A percentile compares a stretch with the other conserved stretches of the same genome.
Evolutionary conservation across 2,113 vertebrate species (phyloP).

Genomic region (Macquaria ambigua): DNA sequence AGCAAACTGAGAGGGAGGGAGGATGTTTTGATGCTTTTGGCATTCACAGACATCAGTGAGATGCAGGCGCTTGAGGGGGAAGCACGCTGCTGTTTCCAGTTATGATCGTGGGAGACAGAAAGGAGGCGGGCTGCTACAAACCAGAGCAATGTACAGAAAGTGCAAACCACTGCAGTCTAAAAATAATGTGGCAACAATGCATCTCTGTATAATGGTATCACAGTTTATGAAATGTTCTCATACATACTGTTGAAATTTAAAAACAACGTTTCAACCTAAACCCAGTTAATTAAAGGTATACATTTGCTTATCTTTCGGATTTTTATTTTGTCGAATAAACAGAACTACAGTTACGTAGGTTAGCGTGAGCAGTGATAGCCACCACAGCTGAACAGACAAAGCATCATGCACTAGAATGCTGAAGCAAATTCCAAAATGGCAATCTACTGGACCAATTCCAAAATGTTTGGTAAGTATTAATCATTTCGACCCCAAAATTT

Average conservation of each 20-base stretch:
- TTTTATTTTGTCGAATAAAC: too few relatives aligned
- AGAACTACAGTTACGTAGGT: too few relatives aligned
- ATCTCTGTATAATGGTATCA: background rate
- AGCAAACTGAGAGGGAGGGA: background rate
- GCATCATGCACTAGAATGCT: too few relatives aligned
- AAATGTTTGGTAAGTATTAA: too few relatives aligned
- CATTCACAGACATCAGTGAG: slow-evolving; percentile 58
- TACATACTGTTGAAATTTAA: background rate
- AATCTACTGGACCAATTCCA: too few relatives aligned
- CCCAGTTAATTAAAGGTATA: background rate
- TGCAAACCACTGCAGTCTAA: slow-evolving; percentile 34
- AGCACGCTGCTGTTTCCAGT: slow-evolving; percentile 34
- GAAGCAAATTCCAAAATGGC: background rate
- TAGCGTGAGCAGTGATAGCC: too few relatives aligned
- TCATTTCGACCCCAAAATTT: too few relatives aligned
- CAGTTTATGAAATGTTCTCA: background rate
- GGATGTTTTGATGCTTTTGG: slow-evolving; percentile 46
- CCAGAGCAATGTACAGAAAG: slow-evolving; percentile 24
- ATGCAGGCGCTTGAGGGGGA: slow-evolving; percentile 51
- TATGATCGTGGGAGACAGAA: slow-evolving; percentile 30
- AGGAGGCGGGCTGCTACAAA: slow-evolving; percentile 1
- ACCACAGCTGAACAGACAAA: background rate
- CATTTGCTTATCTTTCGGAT: background rate
- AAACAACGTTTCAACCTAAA: background rate
- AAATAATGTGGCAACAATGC: slow-evolving; percentile 21